Percentiles rank a stretch among this genome's conserved stretches.
Evolutionary conservation across 2,888 invertebrate genomes (phyloP).

Genomic region (Thecocarcelia acutangulata): DNA sequence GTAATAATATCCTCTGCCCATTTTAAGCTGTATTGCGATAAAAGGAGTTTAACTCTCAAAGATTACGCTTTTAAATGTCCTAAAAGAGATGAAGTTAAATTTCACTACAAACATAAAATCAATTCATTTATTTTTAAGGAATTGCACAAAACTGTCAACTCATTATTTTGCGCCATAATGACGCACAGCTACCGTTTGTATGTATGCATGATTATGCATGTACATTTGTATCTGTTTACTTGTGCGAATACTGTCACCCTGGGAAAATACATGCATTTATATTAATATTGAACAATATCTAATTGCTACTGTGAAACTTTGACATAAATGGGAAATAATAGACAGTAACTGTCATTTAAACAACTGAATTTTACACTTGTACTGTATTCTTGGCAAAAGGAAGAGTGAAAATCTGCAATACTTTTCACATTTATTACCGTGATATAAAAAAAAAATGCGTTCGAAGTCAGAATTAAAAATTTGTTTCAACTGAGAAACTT

Average conservation of each 20-base stretch:
- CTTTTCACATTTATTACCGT: slow-evolving; percentile 1
- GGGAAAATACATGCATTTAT: background rate
- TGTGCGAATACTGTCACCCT: slow-evolving; percentile 9
- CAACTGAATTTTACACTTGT: slow-evolving; percentile 59
- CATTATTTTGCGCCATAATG: background rate
- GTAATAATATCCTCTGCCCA: no score
- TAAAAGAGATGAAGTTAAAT: no score
- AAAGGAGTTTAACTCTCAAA: no score
- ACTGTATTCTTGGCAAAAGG: slow-evolving; percentile 52
- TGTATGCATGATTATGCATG: background rate
- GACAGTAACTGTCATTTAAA: slow-evolving; percentile 65
- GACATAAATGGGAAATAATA: slow-evolving; percentile 65
- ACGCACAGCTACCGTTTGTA: background rate
- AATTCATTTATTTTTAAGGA: background rate
- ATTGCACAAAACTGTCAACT: slow-evolving; percentile 3
- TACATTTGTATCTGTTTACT: slow-evolving; percentile 13
- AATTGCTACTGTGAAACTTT: slow-evolving; percentile 53
- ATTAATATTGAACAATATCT: slow-evolving; percentile 52
- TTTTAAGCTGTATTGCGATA: no score
- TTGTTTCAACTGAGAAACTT: no score
- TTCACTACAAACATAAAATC: no score
- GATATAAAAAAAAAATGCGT: background rate
- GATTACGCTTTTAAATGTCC: no score
- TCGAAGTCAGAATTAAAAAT: no score
- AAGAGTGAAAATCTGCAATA: slow-evolving; percentile 20